These are phyloP conservation scores for Melanotaenia nigrans DNA, from an alignment of 2,797 vertebrate species.

Conservation along the genomic window DNA sequence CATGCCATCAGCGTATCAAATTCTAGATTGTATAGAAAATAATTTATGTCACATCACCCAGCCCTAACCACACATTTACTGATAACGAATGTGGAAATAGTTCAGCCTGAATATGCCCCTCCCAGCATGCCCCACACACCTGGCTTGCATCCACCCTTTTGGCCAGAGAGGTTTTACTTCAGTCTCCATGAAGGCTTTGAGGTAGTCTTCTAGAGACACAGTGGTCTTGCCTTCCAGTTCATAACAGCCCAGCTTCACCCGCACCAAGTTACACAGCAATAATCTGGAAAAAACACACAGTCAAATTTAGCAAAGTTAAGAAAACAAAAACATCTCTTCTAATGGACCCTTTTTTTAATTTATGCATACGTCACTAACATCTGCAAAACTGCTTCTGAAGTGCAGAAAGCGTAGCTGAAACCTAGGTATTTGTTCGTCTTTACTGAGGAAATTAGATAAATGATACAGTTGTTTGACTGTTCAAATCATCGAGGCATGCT, in stretches of 20 bases:
- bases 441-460: too few relatives aligned
- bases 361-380: too few relatives aligned
- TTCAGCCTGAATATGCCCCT: background rate
- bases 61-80: too few relatives aligned
- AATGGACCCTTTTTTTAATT: background rate
- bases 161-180: constrained; percentile 98
- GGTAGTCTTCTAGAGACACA: constrained; percentile 92
- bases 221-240: constrained; percentile 93
- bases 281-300: constrained; percentile 73
- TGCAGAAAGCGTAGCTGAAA: too few relatives aligned
- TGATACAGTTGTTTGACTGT: too few relatives aligned
- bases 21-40: too few relatives aligned
- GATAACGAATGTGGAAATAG: too few relatives aligned
- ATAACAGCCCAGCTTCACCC: constrained; percentile 95
- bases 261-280: constrained; percentile 94
- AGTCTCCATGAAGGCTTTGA: constrained; percentile 95
- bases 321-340: background rate
- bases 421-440: too few relatives aligned
- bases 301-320: background rate
- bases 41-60: too few relatives aligned
- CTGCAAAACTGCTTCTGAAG: too few relatives aligned
- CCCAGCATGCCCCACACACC: constrained; percentile 76
- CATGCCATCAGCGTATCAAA: too few relatives aligned
- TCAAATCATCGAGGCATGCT: too few relatives aligned
- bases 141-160: constrained; percentile 99